These are phyloP conservation scores for Drosophila parthenogenetica DNA, from an alignment of 2,888 invertebrate species.

Conservation along the genomic window DNA sequence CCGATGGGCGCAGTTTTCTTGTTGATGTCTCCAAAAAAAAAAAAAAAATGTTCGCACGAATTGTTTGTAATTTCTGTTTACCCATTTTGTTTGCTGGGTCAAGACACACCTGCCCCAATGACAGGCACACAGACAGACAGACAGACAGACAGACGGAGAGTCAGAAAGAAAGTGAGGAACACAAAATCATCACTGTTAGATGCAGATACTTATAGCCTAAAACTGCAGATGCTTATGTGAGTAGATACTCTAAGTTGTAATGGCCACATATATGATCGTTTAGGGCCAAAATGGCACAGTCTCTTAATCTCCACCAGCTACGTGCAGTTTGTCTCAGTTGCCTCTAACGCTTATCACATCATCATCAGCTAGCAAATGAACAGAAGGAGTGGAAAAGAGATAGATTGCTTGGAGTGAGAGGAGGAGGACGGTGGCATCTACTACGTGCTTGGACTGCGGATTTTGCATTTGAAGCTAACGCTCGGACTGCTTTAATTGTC, in stretches of 20 bases:
- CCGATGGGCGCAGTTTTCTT: conserved; percentile 43
- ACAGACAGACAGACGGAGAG: background rate
- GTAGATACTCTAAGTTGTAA: conserved; percentile 15
- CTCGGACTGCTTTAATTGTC: conserved; percentile 65
- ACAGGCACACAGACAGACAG: background rate
- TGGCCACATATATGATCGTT: conserved; percentile 53
- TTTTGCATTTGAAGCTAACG: conserved; percentile 44
- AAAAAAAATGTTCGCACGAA: conserved; percentile 54
- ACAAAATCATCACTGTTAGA: conserved; percentile 43
- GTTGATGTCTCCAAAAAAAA: conserved; percentile 24
- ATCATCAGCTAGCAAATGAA: conserved; percentile 2
- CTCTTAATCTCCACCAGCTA: conserved; percentile 9
- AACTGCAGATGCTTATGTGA: conserved; percentile 12
- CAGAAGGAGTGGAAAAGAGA: background rate
- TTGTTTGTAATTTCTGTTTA: conserved; percentile 53
- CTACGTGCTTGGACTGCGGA: conserved; percentile 68
- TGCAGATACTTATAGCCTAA: conserved; percentile 6
- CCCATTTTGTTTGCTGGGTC: conserved; percentile 42
- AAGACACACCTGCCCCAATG: conserved; percentile 34
- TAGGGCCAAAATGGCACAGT: conserved; percentile 67
- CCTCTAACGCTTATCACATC: conserved; percentile 53
- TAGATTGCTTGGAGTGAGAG: background rate
- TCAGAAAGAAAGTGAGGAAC: conserved; percentile 48
- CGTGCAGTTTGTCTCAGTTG: conserved; percentile 39
- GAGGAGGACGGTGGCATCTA: background rate